Evolutionary conservation across 2,888 invertebrate species (phyloP).

Genomic region (Melitaea athalia): DNA sequence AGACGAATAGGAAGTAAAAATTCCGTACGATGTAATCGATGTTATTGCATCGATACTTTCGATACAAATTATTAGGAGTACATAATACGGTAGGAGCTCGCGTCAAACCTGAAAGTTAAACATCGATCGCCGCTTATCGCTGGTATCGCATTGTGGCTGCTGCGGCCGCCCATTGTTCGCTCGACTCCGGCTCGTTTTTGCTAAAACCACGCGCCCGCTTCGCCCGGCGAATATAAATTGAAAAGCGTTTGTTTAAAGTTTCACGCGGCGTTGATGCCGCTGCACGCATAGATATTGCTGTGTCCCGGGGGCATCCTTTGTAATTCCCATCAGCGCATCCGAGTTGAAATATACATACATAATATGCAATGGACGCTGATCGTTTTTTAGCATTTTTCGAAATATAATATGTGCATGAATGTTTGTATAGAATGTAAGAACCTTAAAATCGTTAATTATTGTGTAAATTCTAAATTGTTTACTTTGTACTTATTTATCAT

Average conservation of each 20-base stretch:
- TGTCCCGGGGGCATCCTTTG: conserved; percentile 38
- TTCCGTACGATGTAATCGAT: conserved; percentile 32
- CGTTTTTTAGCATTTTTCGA: conserved; percentile 2
- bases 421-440: not conserved
- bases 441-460: not conserved
- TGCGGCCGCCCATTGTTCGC: conserved; percentile 47
- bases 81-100: conserved; percentile 56
- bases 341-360: conserved; percentile 24
- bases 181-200: conserved; percentile 49
- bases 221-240: conserved; percentile 63
- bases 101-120: conserved; percentile 44
- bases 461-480: no score
- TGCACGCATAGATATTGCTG: conserved; percentile 49
- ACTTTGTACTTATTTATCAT: no score
- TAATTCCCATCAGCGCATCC: conserved; percentile 33
- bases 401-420: not conserved
- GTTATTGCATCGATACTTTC: conserved; percentile 58
- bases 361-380: conserved; percentile 6
- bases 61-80: conserved; percentile 60
- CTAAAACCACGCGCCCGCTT: conserved; percentile 53
- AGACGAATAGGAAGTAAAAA: conserved; percentile 10
- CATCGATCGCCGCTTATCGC: conserved; percentile 68
- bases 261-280: conserved; percentile 50
- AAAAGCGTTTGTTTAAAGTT: conserved; percentile 63
- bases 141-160: conserved; percentile 47